phyloP scores from a whole-genome alignment of 2,797 vertebrate genomes.

The Notolepis coatsorum region DNA sequence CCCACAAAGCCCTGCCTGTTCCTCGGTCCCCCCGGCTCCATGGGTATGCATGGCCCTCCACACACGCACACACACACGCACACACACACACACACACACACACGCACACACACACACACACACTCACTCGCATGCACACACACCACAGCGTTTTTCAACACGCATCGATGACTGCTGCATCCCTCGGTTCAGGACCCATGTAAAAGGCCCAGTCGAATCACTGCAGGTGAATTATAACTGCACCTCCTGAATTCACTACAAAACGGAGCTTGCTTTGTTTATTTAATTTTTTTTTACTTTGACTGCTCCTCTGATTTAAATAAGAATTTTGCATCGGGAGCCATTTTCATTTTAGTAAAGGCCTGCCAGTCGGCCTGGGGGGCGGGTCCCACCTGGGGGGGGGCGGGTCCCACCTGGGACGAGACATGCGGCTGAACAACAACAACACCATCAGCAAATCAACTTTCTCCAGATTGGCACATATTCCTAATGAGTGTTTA shows the following conservation, averaged over 20 bases:
- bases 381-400: slow-evolving; percentile 49
- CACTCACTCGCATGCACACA: slow-evolving; percentile 28
- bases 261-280: slow-evolving; percentile 29
- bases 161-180: slow-evolving; percentile 21
- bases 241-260: slow-evolving; percentile 1
- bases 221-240: slow-evolving; percentile 36
- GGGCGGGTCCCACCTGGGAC: background rate
- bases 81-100: background rate
- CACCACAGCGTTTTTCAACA: slow-evolving; percentile 17
- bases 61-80: background rate
- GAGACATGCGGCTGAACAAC: slow-evolving; percentile 69
- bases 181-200: slow-evolving; percentile 19
- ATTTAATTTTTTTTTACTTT: too few species aligned
- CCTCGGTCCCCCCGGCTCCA: slow-evolving; percentile 72
- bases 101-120: slow-evolving; percentile 8
- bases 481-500: slow-evolving; percentile 69
- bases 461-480: slow-evolving; percentile 69
- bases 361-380: too few species aligned
- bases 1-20: slow-evolving; percentile 71
- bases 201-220: slow-evolving; percentile 6
- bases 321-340: too few species aligned
- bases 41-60: slow-evolving; percentile 55
- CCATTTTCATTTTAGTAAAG: too few species aligned
- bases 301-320: slow-evolving; percentile 55
- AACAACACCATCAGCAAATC: slow-evolving; percentile 73